phyloP scores from a whole-genome alignment of 2,113 vertebrate genomes.

The Microcebus griseorufus region DNA sequence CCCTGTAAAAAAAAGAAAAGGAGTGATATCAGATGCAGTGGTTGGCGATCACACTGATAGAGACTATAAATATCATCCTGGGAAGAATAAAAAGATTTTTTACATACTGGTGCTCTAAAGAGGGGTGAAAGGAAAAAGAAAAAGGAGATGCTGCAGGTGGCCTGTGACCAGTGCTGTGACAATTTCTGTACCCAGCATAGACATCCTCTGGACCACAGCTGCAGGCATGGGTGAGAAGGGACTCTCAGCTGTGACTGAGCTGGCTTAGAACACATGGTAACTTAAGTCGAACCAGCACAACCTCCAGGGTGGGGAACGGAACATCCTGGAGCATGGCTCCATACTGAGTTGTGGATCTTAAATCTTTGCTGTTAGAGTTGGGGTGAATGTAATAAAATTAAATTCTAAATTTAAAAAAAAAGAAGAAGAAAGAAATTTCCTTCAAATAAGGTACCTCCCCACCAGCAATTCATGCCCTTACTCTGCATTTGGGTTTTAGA shows the following conservation, averaged over 20 bases:
- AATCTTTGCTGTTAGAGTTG: background rate
- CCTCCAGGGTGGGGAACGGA: accelerated
- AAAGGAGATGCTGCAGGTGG: slow-evolving; percentile 93
- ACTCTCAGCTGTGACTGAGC: accelerated
- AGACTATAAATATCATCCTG: slow-evolving; percentile 89
- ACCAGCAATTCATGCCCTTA: background rate
- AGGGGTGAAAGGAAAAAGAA: slow-evolving; percentile 93
- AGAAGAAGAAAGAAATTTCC: background rate
- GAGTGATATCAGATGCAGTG: slow-evolving; percentile 92
- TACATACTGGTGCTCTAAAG: slow-evolving; percentile 90
- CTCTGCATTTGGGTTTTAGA: background rate
- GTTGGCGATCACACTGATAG: slow-evolving; percentile 94
- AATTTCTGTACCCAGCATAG: slow-evolving; percentile 96
- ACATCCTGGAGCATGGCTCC: accelerated
- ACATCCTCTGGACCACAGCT: slow-evolving; percentile 93
- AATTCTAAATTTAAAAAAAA: background rate
- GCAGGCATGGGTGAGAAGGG: slow-evolving; percentile 83
- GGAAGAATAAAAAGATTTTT: slow-evolving; percentile 92
- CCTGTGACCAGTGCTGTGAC: slow-evolving; percentile 90
- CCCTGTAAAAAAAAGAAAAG: slow-evolving; percentile 84
- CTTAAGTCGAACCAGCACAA: background rate
- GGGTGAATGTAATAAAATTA: background rate
- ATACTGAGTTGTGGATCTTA: background rate
- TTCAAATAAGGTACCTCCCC: background rate
- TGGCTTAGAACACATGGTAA: accelerated